phyloP scores from a whole-genome alignment of 1,140 invertebrate species.

The Procambarus virginalis region DNA sequence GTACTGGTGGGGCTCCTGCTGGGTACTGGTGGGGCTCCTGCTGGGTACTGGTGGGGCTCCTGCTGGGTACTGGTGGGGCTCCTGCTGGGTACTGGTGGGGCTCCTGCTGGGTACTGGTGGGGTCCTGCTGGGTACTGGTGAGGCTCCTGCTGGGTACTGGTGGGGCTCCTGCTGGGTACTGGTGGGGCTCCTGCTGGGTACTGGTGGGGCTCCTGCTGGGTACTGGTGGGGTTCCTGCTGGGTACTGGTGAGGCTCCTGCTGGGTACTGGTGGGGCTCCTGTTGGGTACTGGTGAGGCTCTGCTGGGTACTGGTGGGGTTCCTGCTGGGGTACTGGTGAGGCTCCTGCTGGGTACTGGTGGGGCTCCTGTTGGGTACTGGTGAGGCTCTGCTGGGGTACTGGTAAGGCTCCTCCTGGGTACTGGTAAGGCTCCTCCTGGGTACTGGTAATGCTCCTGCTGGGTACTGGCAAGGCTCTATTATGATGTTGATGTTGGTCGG shows the following conservation, averaged over 20 bases:
- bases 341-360: background rate
- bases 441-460: background rate
- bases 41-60: constrained; percentile 83
- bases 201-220: background rate
- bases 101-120: background rate
- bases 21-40: too few relatives aligned
- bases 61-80: constrained; percentile 78
- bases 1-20: constrained; percentile 82
- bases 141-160: constrained; percentile 85
- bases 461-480: background rate
- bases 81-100: background rate
- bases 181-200: background rate
- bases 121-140: constrained; percentile 90
- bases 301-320: background rate
- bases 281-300: background rate
- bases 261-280: background rate
- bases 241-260: background rate
- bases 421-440: background rate
- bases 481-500: too few relatives aligned
- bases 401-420: background rate
- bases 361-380: background rate
- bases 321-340: background rate
- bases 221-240: background rate
- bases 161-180: background rate
- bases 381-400: too few relatives aligned